Percentiles rank a stretch among this genome's conserved stretches.
phyloP scores from a whole-genome alignment of 2,888 invertebrate genomes.

The Chamaedrilus cognettii region DNA sequence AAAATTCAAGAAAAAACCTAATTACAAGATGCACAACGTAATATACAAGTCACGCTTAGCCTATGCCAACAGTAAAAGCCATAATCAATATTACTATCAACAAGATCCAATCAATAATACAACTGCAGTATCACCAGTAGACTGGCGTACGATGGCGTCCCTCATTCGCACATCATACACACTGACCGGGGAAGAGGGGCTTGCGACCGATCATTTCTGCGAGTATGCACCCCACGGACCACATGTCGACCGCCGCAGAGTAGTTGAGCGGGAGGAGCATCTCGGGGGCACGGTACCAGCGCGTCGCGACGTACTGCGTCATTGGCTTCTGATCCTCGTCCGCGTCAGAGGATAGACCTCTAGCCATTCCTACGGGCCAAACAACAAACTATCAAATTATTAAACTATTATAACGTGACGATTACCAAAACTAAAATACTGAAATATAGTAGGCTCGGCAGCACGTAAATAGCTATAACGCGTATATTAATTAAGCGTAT shows the following conservation, averaged over 20 bases:
- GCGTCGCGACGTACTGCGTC: slow-evolving; percentile 62
- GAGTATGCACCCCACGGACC: slow-evolving; percentile 63
- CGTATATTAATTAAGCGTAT: too few species aligned
- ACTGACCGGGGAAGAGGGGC: slow-evolving; percentile 59
- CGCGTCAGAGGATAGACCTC: slow-evolving; percentile 45
- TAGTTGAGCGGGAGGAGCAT: slow-evolving; percentile 59
- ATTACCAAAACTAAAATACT: not conserved
- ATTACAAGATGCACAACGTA: too few species aligned
- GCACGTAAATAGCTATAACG: too few species aligned
- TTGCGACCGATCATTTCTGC: slow-evolving; percentile 62
- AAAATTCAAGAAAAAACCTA: too few species aligned
- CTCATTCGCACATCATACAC: too few species aligned
- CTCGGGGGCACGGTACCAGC: slow-evolving; percentile 62
- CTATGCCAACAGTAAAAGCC: too few species aligned
- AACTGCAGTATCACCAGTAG: too few species aligned
- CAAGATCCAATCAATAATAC: too few species aligned
- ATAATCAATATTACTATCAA: too few species aligned
- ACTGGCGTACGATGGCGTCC: too few species aligned
- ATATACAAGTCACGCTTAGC: too few species aligned
- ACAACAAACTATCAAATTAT: not conserved
- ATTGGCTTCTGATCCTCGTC: slow-evolving; percentile 49
- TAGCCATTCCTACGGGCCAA: slow-evolving; percentile 54
- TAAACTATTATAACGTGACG: not conserved
- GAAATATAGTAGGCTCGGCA: not conserved
- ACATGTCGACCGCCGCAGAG: slow-evolving; percentile 61